Evolutionary conservation across 2,113 vertebrate genomes (phyloP), one percentile per base, ranked within the genome.

Genomic region (Chloropsis hardwickii): DNA sequence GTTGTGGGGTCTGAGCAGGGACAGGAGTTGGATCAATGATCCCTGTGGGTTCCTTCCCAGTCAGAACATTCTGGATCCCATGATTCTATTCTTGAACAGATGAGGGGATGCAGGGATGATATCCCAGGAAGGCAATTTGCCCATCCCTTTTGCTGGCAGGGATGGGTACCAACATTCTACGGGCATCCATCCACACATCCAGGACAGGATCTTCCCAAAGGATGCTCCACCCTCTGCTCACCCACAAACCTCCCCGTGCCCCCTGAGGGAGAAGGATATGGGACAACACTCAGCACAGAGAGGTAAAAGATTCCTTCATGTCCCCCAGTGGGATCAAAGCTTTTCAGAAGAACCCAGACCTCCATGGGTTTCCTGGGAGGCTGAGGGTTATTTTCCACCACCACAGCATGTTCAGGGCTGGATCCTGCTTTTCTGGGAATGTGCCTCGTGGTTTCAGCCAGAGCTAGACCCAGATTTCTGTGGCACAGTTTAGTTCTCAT

Each of bases 41-140:
- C 10, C 24, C 25, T 44, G 61, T 20, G 40, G 33, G 1, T 45
- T 20, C 20, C 21, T 45, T 7, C 27, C 40, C 2, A 1, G 40
- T 66, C 50, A 33, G 51, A 17, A 37, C 2, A 33, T 28, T 31
- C 16, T 20, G 56, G 15, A 51, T 67, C 29, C 44, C 44, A 58
- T 5, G 2, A 28, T 28, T 28, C 33, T 13, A 0, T 24, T 14
- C 8, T 2, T 5, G 9, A 40, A 28, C 0, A 13, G 20, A 28
- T 19, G 2, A 27, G 39, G 12, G 56, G n/a, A n/a, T 25, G 18
- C 22, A 48, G 67, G 56, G 22, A 56, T 19, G 22, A 15, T 12
- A 22, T 11, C 81, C 77, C 57, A 56, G 24, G 28, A 35, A 35
- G 28, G 13, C 44, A 17, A 31, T 14, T 9, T 45, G 2, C 13